These are phyloP conservation scores for Trichogramma pretiosum DNA, from an alignment of 1,140 invertebrate genomes.

Conservation along the genomic window DNA sequence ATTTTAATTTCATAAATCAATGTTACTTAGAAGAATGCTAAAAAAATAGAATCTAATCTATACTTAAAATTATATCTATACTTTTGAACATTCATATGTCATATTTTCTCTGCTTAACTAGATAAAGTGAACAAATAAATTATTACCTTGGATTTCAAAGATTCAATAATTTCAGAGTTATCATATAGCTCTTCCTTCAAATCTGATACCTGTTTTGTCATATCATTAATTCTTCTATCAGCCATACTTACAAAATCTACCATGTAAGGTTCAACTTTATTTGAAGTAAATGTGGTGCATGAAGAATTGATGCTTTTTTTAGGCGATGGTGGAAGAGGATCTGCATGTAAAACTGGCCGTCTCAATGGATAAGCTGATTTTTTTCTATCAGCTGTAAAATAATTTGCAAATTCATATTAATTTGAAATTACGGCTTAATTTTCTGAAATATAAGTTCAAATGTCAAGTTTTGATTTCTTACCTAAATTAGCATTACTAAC, in stretches of 20 bases:
- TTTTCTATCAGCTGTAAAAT: conserved; percentile 32
- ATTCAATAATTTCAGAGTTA: conserved; percentile 38
- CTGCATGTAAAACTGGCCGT: conserved; percentile 33
- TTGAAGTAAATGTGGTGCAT: conserved; percentile 26
- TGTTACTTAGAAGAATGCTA: not conserved
- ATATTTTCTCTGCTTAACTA: not conserved
- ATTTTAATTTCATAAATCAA: too few relatives aligned
- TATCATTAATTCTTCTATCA: conserved; percentile 43
- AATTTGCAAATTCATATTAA: conserved; percentile 4
- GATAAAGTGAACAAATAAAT: conserved; percentile 8
- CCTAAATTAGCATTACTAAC: conserved; percentile 32
- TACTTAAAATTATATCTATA: conserved; percentile 6
- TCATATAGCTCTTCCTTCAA: conserved; percentile 42
- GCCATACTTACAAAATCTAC: conserved; percentile 39
- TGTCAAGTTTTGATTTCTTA: conserved; percentile 25
- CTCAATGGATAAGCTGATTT: conserved; percentile 35
- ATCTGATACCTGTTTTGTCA: conserved; percentile 44
- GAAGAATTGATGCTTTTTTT: too few relatives aligned
- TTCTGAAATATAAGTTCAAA: conserved; percentile 3
- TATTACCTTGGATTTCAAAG: conserved; percentile 42
- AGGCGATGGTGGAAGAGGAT: conserved; percentile 29
- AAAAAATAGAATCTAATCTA: not conserved
- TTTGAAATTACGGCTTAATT: conserved; percentile 5
- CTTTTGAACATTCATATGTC: not conserved
- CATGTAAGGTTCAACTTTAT: conserved; percentile 30